Evolutionary conservation across 1,140 invertebrate genomes (phyloP).

Genomic region (Homalodisca vitripennis): DNA sequence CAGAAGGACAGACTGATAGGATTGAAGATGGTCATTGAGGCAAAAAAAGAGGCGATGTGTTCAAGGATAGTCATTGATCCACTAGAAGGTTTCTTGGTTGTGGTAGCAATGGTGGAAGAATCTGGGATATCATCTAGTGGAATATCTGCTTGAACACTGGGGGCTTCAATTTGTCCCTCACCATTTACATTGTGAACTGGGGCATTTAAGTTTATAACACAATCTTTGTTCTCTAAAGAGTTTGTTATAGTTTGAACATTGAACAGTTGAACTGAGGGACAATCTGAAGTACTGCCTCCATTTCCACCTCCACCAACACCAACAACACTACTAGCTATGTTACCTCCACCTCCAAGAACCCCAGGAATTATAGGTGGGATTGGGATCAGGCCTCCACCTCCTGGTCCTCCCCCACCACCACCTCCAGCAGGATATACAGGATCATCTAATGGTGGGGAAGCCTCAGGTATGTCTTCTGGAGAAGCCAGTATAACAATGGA

Average conservation of each 20-base stretch:
- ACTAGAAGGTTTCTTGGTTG: slow-evolving; percentile 17
- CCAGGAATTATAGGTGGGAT: slow-evolving; percentile 8
- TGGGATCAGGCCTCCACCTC: slow-evolving; percentile 12
- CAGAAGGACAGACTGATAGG: slow-evolving; percentile 43
- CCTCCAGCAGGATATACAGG: slow-evolving; percentile 13
- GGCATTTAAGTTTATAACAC: slow-evolving; percentile 20
- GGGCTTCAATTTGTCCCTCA: neutral
- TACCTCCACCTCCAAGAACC: slow-evolving; percentile 27
- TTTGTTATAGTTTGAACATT: slow-evolving; percentile 27
- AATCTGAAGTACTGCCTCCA: slow-evolving; percentile 1
- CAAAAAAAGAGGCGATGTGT: slow-evolving; percentile 35
- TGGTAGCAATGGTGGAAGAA: slow-evolving; percentile 10
- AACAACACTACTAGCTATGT: neutral
- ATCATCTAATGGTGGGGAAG: slow-evolving; percentile 22
- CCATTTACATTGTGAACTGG: slow-evolving; percentile 19
- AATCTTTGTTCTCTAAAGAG: slow-evolving; percentile 20
- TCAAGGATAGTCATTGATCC: slow-evolving; percentile 35
- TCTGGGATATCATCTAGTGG: slow-evolving; percentile 22
- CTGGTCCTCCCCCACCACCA: slow-evolving; percentile 19
- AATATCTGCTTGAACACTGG: slow-evolving; percentile 19
- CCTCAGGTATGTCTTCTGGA: slow-evolving; percentile 2
- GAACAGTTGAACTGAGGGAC: slow-evolving; percentile 2
- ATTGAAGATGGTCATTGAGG: slow-evolving; percentile 41
- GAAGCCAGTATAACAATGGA: slow-evolving; percentile 37
- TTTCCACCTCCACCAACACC: neutral